Base-by-base conservation (phyloP, 53 echinoderm and acorn worm genomes). In the Luidia sarsii region DNA sequence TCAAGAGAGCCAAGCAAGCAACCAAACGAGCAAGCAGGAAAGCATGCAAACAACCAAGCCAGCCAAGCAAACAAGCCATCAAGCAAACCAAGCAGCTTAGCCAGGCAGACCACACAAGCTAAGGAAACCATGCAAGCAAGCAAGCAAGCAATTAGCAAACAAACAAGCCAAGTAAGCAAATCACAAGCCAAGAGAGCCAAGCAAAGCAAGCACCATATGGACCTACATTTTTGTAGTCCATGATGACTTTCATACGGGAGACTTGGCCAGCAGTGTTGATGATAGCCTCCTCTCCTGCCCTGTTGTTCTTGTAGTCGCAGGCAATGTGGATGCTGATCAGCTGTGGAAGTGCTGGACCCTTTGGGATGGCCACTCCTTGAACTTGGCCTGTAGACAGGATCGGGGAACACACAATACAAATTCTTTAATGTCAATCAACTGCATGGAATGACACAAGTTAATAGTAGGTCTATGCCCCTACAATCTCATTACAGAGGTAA, bases 231-330 rank as follows among this genome's bases (percentile, higher is more conserved):
- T 35, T 72, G 24, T 57, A 56, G 56, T 57, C 36, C 0, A 57
- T 56, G 37, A 72, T 72, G 39, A 72, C 36, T 24, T 72, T 72
- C 16, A 72, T 34, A 24, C 36, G 34, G 9, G 57, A 27, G 0
- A 15, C 18, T 0, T 19, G 2, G 11, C 72, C 72, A 9, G 50
- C 13, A 4, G 22, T 36, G 1, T 7, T 18, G 2, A 56, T 16
- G 0, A 2, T 2, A 18, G 56, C 56, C 50, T 56, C 41, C 37
- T 72, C 72, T 56, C 72, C 72, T 9, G 39, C 18, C 39, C 56
- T 37, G 0, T 72, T 38, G 50, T 72, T 72, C 21, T 9, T 16
- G 57, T 37, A 72, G 57, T 72, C 72, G 1, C 23, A 38, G 2
- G 72, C 72, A 5, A 15, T 0, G 1, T 5, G 25, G 20, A 72